A percentile compares a stretch with the other conserved stretches of the same genome.
These are phyloP conservation scores for Rutilus rutilus DNA, from an alignment of 2,113 vertebrate species.

Conservation along the genomic window DNA sequence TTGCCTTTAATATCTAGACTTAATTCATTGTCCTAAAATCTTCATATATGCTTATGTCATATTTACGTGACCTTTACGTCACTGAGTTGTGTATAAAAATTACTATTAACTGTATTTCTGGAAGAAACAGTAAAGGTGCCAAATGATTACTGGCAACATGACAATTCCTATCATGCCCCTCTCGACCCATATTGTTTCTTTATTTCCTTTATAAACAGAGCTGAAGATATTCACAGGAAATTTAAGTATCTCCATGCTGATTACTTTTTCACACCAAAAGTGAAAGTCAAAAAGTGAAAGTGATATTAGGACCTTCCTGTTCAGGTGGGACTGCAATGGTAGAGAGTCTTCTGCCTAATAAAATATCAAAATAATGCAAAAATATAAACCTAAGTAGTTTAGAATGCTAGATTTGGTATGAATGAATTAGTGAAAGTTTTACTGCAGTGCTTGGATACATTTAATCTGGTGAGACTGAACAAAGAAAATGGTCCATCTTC, in stretches of 20 bases:
- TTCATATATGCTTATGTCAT: background rate
- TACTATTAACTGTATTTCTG: background rate
- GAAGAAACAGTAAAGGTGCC: background rate
- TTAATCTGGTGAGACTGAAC: too few species aligned
- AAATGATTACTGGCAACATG: background rate
- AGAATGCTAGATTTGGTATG: too few species aligned
- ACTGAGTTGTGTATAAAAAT: background rate
- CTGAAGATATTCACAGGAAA: background rate
- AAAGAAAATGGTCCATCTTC: too few species aligned
- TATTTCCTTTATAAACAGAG: slow-evolving; percentile 9
- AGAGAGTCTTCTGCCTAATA: too few species aligned
- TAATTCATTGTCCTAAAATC: background rate
- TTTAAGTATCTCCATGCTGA: background rate
- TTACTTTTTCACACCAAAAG: background rate
- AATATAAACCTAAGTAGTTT: too few species aligned
- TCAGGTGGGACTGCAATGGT: too few species aligned
- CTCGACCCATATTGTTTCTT: background rate
- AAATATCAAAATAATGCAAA: too few species aligned
- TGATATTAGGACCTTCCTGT: too few species aligned
- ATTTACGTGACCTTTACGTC: background rate
- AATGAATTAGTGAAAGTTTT: too few species aligned
- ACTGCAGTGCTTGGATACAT: too few species aligned
- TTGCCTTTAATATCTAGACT: too few species aligned
- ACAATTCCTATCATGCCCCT: background rate
- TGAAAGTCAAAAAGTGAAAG: too few species aligned